phyloP scores from a whole-genome alignment of 2,888 invertebrate species.

The Cordilura impudica region DNA sequence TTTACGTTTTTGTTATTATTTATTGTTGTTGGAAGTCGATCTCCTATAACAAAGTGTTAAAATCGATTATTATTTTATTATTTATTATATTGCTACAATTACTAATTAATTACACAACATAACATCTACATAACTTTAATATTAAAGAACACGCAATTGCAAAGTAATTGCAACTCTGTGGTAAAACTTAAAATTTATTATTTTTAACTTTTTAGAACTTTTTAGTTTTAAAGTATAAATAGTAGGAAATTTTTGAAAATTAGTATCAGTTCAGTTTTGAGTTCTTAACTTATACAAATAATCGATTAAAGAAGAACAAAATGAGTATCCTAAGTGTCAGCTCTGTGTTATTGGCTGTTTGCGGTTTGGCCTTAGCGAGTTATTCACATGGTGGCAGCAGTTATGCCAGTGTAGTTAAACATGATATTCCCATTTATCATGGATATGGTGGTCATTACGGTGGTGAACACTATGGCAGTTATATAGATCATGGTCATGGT shows the following conservation, averaged over 20 bases:
- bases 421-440: slow-evolving; percentile 68
- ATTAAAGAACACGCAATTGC: slow-evolving; percentile 46
- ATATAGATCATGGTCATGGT: slow-evolving; percentile 63
- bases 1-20: neutral
- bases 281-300: slow-evolving; percentile 30
- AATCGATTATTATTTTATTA: slow-evolving; percentile 1
- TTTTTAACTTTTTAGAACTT: slow-evolving; percentile 34
- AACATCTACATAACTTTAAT: slow-evolving; percentile 1
- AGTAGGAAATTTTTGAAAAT: neutral
- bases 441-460: slow-evolving; percentile 43
- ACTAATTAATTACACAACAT: slow-evolving; percentile 43
- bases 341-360: slow-evolving; percentile 21
- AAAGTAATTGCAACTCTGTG: slow-evolving; percentile 9
- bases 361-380: slow-evolving; percentile 37
- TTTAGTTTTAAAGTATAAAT: slow-evolving; percentile 52
- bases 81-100: slow-evolving; percentile 37
- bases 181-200: too few relatives aligned
- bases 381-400: slow-evolving; percentile 68
- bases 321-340: slow-evolving; percentile 44
- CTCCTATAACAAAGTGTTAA: neutral
- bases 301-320: slow-evolving; percentile 12
- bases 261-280: slow-evolving; percentile 51
- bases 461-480: slow-evolving; percentile 56
- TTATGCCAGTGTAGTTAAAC: slow-evolving; percentile 71
- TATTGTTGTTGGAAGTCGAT: neutral